These are phyloP conservation scores for Corapipo altera DNA, from an alignment of 2,113 vertebrate genomes.

Conservation along the genomic window DNA sequence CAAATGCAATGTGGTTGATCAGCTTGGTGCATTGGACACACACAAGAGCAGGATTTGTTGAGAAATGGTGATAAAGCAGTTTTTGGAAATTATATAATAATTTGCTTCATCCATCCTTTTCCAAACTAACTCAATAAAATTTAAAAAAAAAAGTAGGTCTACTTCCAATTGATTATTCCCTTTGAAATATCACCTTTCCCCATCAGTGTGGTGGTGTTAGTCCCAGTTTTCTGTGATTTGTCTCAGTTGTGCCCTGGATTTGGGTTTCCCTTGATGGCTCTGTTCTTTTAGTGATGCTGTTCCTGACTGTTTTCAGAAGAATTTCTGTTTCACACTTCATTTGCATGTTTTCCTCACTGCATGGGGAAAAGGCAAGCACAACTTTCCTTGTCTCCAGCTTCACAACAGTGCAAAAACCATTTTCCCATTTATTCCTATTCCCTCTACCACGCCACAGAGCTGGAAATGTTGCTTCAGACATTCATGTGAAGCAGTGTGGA, in stretches of 20 bases:
- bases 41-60: neutral
- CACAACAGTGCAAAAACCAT: neutral
- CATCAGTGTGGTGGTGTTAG: neutral
- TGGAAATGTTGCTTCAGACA: neutral
- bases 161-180: neutral
- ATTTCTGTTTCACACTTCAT: conserved; percentile 58
- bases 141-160: neutral
- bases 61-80: neutral
- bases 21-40: rapidly evolving
- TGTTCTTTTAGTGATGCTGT: conserved; percentile 16
- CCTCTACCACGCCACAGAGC: neutral
- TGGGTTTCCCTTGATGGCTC: conserved; percentile 25
- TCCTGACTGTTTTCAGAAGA: conserved; percentile 52
- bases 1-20: neutral
- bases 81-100: neutral
- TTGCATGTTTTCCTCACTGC: conserved; percentile 45
- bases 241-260: conserved; percentile 17
- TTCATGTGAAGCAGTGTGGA: neutral
- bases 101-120: neutral
- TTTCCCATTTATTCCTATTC: neutral
- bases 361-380: conserved; percentile 16
- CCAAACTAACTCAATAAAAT: neutral
- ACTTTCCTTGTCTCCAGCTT: conserved; percentile 33
- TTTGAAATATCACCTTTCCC: neutral
- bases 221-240: neutral